Percentiles rank a stretch among this genome's conserved stretches.
Evolutionary conservation across 2,113 vertebrate species (phyloP).

Genomic region (Myotis brandtii): DNA sequence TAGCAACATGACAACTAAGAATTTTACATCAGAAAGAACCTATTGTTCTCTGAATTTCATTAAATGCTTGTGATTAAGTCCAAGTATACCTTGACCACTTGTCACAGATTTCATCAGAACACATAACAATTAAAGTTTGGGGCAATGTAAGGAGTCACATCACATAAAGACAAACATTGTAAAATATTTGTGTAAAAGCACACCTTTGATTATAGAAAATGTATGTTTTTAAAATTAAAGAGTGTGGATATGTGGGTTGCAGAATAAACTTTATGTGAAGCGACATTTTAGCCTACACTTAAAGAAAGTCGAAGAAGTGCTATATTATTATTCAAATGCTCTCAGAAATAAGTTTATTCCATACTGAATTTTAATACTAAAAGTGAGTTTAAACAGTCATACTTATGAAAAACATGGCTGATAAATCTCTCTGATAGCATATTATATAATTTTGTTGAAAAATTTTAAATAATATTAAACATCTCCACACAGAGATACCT

Average conservation of each 20-base stretch:
- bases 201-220: background rate
- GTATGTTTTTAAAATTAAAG: background rate
- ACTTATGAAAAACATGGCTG: background rate
- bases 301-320: background rate
- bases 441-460: background rate
- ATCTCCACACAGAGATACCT: background rate
- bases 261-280: background rate
- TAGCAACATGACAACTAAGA: constrained; percentile 85
- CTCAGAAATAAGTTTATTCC: background rate
- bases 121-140: background rate
- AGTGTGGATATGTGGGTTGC: background rate
- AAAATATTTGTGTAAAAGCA: background rate
- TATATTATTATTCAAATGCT: background rate
- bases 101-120: constrained; percentile 45
- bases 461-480: background rate
- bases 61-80: constrained; percentile 73
- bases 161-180: background rate
- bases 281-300: background rate
- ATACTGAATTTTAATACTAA: background rate
- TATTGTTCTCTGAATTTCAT: constrained; percentile 77
- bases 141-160: background rate
- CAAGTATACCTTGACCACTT: constrained; percentile 65
- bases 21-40: constrained; percentile 84
- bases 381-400: background rate
- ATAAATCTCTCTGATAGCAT: background rate